A percentile compares a stretch with the other conserved stretches of the same genome.
Evolutionary conservation across 2,113 vertebrate species (phyloP).

Genomic region (Nothocercus nigrocapillus): DNA sequence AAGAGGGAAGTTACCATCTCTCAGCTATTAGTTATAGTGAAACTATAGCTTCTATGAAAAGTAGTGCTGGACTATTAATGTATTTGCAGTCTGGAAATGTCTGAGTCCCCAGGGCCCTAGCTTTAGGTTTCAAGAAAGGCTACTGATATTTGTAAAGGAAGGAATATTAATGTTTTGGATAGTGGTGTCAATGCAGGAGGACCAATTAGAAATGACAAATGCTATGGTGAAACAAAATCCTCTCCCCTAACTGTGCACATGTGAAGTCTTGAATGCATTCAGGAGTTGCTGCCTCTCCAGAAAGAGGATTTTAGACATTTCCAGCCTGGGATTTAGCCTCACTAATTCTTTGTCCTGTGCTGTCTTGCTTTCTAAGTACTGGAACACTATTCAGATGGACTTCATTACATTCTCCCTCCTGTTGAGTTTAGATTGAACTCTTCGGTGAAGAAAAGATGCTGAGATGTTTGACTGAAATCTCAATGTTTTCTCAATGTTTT

Average conservation of each 20-base stretch:
- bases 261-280: background rate
- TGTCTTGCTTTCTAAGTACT: background rate
- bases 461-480: background rate
- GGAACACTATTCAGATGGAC: background rate
- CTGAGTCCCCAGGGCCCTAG: background rate
- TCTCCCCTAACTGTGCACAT: accelerated
- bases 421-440: background rate
- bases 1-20: background rate
- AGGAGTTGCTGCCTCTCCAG: background rate
- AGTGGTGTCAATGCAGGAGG: background rate
- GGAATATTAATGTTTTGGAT: background rate
- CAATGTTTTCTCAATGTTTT: background rate
- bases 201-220: background rate
- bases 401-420: background rate
- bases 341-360: background rate
- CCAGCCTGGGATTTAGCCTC: accelerated
- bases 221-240: background rate
- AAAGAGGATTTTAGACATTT: background rate
- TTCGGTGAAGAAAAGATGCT: background rate
- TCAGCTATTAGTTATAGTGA: background rate
- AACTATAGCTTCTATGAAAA: background rate
- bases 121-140: background rate
- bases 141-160: background rate
- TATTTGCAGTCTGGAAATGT: background rate
- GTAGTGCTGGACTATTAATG: background rate